Conservation (phyloP, 2,888 invertebrate species). For the Pandemis corylana region DNA sequence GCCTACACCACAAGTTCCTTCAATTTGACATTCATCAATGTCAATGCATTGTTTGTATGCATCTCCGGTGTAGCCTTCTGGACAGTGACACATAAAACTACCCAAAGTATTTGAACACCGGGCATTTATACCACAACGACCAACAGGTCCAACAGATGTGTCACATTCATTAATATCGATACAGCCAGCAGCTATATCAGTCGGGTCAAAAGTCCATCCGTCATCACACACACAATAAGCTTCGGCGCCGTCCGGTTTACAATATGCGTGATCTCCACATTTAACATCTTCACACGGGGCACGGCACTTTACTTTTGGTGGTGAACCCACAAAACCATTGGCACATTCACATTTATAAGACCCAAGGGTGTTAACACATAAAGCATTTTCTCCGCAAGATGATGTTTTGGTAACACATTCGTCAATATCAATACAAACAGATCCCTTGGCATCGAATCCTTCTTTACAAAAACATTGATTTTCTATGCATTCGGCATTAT, state of each 20-base stretch:
- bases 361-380: slow-evolving; percentile 92
- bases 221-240: slow-evolving; percentile 97
- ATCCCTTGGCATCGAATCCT: slow-evolving; percentile 92
- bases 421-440: slow-evolving; percentile 92
- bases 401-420: slow-evolving; percentile 87
- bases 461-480: slow-evolving; percentile 95
- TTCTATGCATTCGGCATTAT: slow-evolving; percentile 95
- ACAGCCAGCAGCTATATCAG: slow-evolving; percentile 94
- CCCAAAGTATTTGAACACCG: slow-evolving; percentile 92
- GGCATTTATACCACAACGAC: slow-evolving; percentile 93
- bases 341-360: slow-evolving; percentile 93
- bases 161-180: slow-evolving; percentile 97
- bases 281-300: slow-evolving; percentile 96
- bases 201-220: slow-evolving; percentile 96
- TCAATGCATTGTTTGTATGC: slow-evolving; percentile 92
- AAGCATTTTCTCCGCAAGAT: slow-evolving; percentile 90
- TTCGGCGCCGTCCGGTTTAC: slow-evolving; percentile 94
- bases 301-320: slow-evolving; percentile 91
- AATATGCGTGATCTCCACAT: slow-evolving; percentile 94
- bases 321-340: slow-evolving; percentile 92
- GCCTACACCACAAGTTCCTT: slow-evolving; percentile 91
- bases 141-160: slow-evolving; percentile 89
- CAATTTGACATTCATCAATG: slow-evolving; percentile 91
- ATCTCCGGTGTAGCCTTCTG: slow-evolving; percentile 94
- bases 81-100: slow-evolving; percentile 92